Evolutionary conservation across 2,888 invertebrate species (phyloP).

Genomic region (Metellina segmentata): DNA sequence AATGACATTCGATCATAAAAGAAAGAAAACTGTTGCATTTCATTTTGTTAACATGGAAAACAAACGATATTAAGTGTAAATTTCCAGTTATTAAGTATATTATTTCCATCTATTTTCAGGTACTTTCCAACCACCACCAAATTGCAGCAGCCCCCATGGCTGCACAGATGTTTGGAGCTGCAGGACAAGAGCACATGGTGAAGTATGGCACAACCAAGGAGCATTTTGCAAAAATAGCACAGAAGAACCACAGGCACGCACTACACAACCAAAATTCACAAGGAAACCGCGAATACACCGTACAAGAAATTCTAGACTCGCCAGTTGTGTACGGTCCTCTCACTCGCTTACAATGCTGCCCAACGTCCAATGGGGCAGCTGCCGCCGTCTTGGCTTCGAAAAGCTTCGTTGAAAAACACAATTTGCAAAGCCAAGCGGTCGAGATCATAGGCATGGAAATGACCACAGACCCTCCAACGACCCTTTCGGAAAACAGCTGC

Average conservation of each 20-base stretch:
- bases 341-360: constrained; percentile 98
- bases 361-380: constrained; percentile 98
- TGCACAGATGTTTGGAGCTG: constrained; percentile 98
- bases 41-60: no score
- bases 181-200: constrained; percentile 96
- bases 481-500: constrained; percentile 90
- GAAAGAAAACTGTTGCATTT: no score
- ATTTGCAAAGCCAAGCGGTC: constrained; percentile 92
- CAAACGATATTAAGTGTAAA: no score
- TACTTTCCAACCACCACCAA: constrained; percentile 90
- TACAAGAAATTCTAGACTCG: constrained; percentile 91
- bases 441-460: constrained; percentile 98
- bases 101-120: constrained; percentile 79
- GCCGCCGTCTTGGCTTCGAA: constrained; percentile 95
- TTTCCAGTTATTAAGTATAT: no score
- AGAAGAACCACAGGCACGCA: constrained; percentile 98
- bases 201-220: constrained; percentile 95
- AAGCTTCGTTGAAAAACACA: constrained; percentile 91
- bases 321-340: constrained; percentile 93
- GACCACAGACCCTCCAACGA: constrained; percentile 93
- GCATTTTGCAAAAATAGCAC: constrained; percentile 98
- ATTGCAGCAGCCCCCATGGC: constrained; percentile 92
- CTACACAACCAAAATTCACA: constrained; percentile 98
- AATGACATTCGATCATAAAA: no score
- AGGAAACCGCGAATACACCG: constrained; percentile 93